These are phyloP conservation scores for Scaptomyza parva DNA, from an alignment of 2,888 invertebrate genomes.

Conservation along the genomic window DNA sequence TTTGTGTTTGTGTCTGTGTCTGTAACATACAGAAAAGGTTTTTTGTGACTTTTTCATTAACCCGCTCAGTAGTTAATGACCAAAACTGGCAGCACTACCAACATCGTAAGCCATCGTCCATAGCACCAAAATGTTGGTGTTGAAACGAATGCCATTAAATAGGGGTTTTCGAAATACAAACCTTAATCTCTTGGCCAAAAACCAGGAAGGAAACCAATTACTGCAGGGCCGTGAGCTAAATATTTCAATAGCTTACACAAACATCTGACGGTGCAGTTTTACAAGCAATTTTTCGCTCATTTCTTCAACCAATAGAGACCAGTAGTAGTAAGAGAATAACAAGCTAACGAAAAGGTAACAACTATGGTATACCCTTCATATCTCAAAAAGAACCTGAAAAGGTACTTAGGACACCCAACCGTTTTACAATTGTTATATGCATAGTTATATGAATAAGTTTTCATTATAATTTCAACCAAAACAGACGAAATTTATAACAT, in stretches of 20 bases:
- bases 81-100: conserved; percentile 11
- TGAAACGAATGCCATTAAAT: conserved; percentile 49
- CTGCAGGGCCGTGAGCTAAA: conserved; percentile 11
- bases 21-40: conserved; percentile 1
- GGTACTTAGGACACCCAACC: too few relatives aligned
- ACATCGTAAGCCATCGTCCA: neutral
- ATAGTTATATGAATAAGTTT: too few relatives aligned
- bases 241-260: conserved; percentile 9
- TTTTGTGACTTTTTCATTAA: conserved; percentile 37
- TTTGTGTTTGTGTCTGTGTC: neutral
- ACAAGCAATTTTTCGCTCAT: conserved; percentile 55
- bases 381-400: neutral
- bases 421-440: too few relatives aligned
- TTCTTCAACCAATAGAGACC: conserved; percentile 25
- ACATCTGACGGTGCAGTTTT: conserved; percentile 33
- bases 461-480: too few relatives aligned
- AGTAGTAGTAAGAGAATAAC: neutral
- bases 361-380: conserved; percentile 12
- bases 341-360: too few relatives aligned
- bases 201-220: conserved; percentile 35
- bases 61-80: conserved; percentile 24
- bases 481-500: too few relatives aligned
- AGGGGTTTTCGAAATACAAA: conserved; percentile 41
- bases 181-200: conserved; percentile 3
- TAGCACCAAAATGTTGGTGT: conserved; percentile 43